phyloP scores from a whole-genome alignment of 2,888 invertebrate genomes.

The Perdita meconis region DNA sequence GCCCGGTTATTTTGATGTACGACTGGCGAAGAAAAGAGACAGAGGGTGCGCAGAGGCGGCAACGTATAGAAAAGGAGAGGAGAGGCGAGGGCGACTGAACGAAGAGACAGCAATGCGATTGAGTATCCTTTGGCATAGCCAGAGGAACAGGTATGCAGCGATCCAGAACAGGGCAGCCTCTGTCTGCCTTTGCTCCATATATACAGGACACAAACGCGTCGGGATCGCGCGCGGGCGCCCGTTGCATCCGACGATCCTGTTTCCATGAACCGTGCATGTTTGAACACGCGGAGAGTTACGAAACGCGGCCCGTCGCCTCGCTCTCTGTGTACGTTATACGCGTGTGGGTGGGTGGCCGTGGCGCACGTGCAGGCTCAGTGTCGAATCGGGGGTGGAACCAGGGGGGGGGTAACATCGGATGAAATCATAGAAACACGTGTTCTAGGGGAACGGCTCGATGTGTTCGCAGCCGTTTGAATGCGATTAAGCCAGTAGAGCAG shows the following conservation, averaged over 20 bases:
- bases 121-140: conserved; percentile 65
- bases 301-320: conserved; percentile 11
- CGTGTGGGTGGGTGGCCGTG: background rate
- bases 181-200: conserved; percentile 40
- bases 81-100: conserved; percentile 17
- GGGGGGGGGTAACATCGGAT: conserved; percentile 54
- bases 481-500: conserved; percentile 76
- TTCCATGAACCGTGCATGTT: conserved; percentile 49
- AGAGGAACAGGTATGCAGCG: conserved; percentile 59
- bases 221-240: conserved; percentile 42
- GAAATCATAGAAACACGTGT: conserved; percentile 78
- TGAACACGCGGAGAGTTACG: conserved; percentile 32
- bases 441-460: conserved; percentile 56
- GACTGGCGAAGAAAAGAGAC: conserved; percentile 15
- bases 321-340: background rate
- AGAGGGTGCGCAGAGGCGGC: background rate
- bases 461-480: conserved; percentile 74
- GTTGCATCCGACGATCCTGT: conserved; percentile 58
- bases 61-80: background rate
- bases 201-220: conserved; percentile 49
- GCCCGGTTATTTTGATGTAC: background rate
- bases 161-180: conserved; percentile 57
- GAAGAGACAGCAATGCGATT: conserved; percentile 56
- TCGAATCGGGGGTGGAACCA: conserved; percentile 18
- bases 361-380: conserved; percentile 11